Conservation (phyloP, 2,797 vertebrate genomes). For the Pangasius krempfi region DNA sequence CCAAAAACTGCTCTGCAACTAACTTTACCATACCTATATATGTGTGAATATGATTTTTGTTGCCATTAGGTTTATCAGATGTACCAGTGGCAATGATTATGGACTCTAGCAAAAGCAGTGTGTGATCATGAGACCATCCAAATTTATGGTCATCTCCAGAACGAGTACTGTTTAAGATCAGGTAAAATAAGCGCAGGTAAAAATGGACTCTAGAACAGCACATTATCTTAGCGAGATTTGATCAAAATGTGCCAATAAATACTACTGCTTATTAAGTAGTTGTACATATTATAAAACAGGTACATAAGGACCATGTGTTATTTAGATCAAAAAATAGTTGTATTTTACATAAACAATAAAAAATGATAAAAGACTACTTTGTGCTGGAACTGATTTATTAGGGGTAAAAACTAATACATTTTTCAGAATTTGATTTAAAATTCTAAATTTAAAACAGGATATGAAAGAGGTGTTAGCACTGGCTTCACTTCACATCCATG, state of each 20-base stretch:
- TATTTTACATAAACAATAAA: slow-evolving; percentile 26
- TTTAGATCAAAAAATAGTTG: too few relatives aligned
- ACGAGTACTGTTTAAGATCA: neutral
- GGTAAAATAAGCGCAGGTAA: neutral
- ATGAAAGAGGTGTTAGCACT: neutral
- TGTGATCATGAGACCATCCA: neutral
- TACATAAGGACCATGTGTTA: slow-evolving; percentile 5
- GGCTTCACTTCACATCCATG: neutral
- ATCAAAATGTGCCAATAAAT: neutral
- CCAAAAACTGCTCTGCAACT: neutral
- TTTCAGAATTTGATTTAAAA: neutral
- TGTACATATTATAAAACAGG: neutral
- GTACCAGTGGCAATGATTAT: neutral
- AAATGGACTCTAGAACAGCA: neutral
- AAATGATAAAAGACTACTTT: neutral
- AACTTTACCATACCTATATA: neutral
- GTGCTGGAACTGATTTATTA: slow-evolving; percentile 11
- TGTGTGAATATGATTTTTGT: neutral
- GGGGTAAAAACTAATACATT: neutral
- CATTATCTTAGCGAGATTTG: neutral
- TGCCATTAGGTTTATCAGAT: neutral
- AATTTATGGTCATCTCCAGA: neutral
- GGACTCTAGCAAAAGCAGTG: neutral
- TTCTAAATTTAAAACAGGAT: neutral
- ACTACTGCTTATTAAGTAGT: neutral